phyloP scores from a whole-genome alignment of 2,888 invertebrate genomes.

The Cerastoderma edule region DNA sequence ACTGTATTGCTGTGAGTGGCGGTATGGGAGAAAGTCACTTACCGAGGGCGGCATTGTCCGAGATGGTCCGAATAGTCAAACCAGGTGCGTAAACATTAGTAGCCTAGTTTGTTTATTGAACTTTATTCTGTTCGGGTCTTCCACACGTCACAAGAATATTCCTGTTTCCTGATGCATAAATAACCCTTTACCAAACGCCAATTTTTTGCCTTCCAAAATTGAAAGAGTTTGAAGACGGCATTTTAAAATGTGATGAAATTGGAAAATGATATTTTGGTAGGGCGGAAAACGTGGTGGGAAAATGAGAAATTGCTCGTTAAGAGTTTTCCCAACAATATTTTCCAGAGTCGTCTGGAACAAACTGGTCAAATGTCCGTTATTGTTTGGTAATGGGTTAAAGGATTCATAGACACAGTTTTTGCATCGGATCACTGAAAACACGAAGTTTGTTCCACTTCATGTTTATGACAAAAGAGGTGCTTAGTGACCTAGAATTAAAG shows the following conservation, averaged over 20 bases:
- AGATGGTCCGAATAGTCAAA: constrained; percentile 65
- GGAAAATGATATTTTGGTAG: too few relatives aligned
- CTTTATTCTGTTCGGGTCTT: neutral
- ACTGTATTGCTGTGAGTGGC: constrained; percentile 58
- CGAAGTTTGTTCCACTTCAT: neutral
- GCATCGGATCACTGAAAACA: neutral
- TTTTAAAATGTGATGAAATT: too few relatives aligned
- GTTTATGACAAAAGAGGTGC: neutral
- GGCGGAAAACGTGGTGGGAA: neutral
- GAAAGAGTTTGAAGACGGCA: too few relatives aligned
- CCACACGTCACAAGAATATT: neutral
- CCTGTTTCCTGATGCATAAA: too few relatives aligned
- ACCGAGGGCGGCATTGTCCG: constrained; percentile 58
- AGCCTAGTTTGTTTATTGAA: neutral
- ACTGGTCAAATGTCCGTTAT: neutral
- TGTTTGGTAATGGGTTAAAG: neutral
- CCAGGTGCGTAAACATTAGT: constrained; percentile 42
- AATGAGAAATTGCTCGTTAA: neutral
- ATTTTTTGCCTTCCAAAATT: too few relatives aligned
- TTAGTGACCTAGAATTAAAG: too few relatives aligned
- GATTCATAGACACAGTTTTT: neutral
- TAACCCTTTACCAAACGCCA: too few relatives aligned
- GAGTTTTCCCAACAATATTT: neutral
- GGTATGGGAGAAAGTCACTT: constrained; percentile 71
- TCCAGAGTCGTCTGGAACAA: neutral